These are phyloP conservation scores for Paraescarpia echinospica DNA, from an alignment of 1,140 invertebrate genomes.

Conservation along the genomic window DNA sequence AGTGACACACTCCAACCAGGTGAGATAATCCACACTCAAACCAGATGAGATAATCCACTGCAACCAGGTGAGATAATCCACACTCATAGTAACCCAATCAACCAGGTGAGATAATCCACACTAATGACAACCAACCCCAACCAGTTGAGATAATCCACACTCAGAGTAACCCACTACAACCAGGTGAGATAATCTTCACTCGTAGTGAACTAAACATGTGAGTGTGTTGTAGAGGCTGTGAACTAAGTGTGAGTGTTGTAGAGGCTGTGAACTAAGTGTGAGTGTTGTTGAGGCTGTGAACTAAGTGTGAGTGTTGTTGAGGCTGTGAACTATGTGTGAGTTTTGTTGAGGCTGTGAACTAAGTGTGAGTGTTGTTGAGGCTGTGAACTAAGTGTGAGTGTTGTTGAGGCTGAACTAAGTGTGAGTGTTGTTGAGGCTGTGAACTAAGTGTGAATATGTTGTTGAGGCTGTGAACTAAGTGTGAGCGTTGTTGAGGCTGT, in stretches of 20 bases:
- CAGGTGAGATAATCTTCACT: conserved; percentile 62
- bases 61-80: conserved; percentile 86
- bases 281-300: too few species aligned
- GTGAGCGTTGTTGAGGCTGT: too few species aligned
- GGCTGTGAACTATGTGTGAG: not conserved
- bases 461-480: too few species aligned
- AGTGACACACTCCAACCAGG: conserved; percentile 99
- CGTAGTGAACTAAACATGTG: conserved; percentile 75
- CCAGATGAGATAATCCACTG: conserved; percentile 69
- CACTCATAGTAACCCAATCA: conserved; percentile 85
- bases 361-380: too few species aligned
- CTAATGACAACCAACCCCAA: conserved; percentile 90
- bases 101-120: conserved; percentile 70
- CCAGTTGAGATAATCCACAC: not conserved
- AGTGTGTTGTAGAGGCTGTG: too few species aligned
- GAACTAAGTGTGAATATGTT: too few species aligned
- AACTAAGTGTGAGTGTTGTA: not conserved
- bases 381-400: too few species aligned
- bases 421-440: too few species aligned
- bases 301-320: too few species aligned
- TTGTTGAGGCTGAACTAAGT: too few species aligned
- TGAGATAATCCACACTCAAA: conserved; percentile 79
- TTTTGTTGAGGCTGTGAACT: too few species aligned
- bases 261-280: too few species aligned
- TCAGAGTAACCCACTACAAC: conserved; percentile 94